These are phyloP conservation scores for Hippocampus abdominalis DNA, from an alignment of 2,113 vertebrate species.

Conservation along the genomic window DNA sequence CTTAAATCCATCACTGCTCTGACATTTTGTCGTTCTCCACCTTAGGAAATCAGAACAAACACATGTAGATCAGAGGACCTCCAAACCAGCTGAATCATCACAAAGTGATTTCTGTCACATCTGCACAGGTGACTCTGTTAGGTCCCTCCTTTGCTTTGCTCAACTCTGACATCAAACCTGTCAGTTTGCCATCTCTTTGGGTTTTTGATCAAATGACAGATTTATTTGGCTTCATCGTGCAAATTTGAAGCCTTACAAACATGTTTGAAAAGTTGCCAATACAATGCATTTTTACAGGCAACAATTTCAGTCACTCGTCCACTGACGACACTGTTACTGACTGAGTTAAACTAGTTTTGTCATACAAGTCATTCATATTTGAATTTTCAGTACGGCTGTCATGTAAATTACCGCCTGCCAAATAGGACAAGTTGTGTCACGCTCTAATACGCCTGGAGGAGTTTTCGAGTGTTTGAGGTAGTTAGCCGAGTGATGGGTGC, in stretches of 20 bases:
- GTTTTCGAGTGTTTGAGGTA: background rate
- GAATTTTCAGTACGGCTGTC: background rate
- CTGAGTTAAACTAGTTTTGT: background rate
- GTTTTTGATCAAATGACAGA: conserved; percentile 2
- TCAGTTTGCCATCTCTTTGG: conserved; percentile 31
- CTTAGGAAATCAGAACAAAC: conserved; percentile 42
- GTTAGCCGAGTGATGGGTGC: background rate
- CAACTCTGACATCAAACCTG: conserved; percentile 39
- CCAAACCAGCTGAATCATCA: conserved; percentile 43
- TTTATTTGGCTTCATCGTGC: conserved; percentile 15
- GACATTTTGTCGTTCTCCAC: conserved; percentile 49
- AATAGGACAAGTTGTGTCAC: background rate
- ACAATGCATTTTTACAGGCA: background rate
- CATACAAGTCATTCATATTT: background rate
- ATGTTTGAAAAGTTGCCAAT: conserved; percentile 1
- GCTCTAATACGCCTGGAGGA: background rate
- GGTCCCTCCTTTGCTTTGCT: conserved; percentile 25
- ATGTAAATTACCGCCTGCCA: background rate
- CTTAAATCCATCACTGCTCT: conserved; percentile 47
- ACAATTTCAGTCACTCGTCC: background rate
- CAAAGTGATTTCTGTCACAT: conserved; percentile 49
- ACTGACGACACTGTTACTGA: background rate
- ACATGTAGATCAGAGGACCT: conserved; percentile 68
- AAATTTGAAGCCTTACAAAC: conserved; percentile 23
- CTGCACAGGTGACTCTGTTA: conserved; percentile 39